These are phyloP conservation scores for Perccottus glenii DNA, from an alignment of 2,113 vertebrate genomes.

Conservation along the genomic window DNA sequence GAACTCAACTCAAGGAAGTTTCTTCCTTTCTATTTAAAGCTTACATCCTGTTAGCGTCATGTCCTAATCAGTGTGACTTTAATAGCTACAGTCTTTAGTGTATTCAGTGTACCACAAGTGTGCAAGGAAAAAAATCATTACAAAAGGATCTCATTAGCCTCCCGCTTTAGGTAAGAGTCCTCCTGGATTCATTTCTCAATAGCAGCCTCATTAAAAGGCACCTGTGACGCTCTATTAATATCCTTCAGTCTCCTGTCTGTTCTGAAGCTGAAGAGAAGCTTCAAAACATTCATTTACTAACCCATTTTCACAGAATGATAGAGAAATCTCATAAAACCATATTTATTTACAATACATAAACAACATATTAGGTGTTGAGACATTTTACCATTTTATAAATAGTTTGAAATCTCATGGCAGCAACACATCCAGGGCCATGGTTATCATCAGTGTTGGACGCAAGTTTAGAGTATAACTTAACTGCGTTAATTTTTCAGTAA, in stretches of 20 bases:
- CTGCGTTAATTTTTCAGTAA: too few species aligned
- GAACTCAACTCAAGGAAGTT: too few species aligned
- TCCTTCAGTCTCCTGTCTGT: constrained; percentile 29
- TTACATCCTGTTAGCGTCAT: neutral
- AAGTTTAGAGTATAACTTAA: too few species aligned
- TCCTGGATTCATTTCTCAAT: constrained; percentile 30
- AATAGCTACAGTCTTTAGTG: constrained; percentile 5
- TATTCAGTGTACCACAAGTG: constrained; percentile 2
- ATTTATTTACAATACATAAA: too few species aligned
- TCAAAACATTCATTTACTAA: constrained; percentile 20
- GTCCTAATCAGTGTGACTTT: constrained; percentile 4
- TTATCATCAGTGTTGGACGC: too few species aligned
- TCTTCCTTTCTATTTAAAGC: too few species aligned
- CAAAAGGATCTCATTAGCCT: constrained; percentile 43
- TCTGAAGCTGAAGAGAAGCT: constrained; percentile 17
- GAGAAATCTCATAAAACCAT: too few species aligned
- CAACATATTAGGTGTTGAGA: too few species aligned
- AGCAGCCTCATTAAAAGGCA: constrained; percentile 40
- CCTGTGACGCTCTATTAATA: constrained; percentile 48
- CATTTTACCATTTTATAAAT: too few species aligned
- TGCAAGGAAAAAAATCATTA: constrained; percentile 21
- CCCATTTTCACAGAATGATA: neutral
- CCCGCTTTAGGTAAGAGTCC: constrained; percentile 23
- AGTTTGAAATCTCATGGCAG: too few species aligned
- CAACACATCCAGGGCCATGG: too few species aligned